Conservation (phyloP, 2,113 vertebrate genomes). For the Ahaetulla prasina region DNA sequence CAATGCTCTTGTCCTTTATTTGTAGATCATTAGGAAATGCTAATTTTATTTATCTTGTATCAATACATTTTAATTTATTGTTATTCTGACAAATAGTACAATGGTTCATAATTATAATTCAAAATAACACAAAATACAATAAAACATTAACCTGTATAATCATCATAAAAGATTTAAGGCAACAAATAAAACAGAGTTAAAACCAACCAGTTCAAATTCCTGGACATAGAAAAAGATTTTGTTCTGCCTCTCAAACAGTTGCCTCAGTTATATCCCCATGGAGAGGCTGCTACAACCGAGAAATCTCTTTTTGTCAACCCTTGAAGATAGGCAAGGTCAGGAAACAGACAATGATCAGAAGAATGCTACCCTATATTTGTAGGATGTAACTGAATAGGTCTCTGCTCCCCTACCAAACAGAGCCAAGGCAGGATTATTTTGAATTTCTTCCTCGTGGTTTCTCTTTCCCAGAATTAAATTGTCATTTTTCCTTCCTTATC, state of each 20-base stretch:
- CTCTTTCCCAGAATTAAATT: not conserved
- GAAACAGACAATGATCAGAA: not conserved
- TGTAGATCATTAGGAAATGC: not conserved
- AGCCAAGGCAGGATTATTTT: not conserved
- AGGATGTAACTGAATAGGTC: not conserved
- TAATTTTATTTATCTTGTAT: not conserved
- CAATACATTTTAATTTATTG: not conserved
- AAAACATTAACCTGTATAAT: not conserved
- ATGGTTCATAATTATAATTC: not conserved
- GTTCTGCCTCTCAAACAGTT: not conserved
- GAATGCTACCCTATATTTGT: not conserved
- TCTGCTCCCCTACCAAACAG: not conserved
- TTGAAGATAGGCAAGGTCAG: not conserved
- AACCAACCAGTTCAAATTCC: not conserved
- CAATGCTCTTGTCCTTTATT: not conserved
- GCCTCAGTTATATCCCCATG: not conserved
- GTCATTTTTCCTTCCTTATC: not conserved
- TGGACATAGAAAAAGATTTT: not conserved
- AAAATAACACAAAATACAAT: not conserved
- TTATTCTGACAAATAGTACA: not conserved
- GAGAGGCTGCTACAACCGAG: not conserved
- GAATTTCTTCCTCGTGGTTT: not conserved
- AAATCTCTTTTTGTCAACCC: not conserved
- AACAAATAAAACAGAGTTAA: not conserved
- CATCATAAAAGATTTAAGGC: not conserved